phyloP scores from a whole-genome alignment of 2,888 invertebrate genomes.

The Cryptophagus acutangulus region DNA sequence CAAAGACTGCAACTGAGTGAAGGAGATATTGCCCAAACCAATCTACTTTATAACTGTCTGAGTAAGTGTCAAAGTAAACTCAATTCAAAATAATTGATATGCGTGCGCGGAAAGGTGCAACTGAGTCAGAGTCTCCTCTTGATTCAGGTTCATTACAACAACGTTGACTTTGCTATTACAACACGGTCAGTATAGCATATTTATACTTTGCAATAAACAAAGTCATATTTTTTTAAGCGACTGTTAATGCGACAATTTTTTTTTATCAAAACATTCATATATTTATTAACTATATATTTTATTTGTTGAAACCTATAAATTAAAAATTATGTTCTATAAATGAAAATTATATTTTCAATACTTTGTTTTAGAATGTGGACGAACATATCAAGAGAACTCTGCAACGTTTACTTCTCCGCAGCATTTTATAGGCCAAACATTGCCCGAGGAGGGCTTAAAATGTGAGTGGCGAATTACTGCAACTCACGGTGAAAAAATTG shows the following conservation, averaged over 20 bases:
- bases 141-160: too few relatives aligned
- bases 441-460: constrained; percentile 53
- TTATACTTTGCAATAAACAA: too few relatives aligned
- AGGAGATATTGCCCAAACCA: constrained; percentile 96
- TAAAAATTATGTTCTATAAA: too few relatives aligned
- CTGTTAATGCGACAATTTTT: too few relatives aligned
- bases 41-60: constrained; percentile 91
- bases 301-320: too few relatives aligned
- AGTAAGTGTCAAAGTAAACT: constrained; percentile 58
- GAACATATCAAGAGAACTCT: constrained; percentile 82
- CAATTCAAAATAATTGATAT: constrained; percentile 10
- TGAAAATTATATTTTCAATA: constrained; percentile 15
- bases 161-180: too few relatives aligned
- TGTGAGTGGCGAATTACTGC: constrained; percentile 98
- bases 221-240: too few relatives aligned
- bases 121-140: too few relatives aligned
- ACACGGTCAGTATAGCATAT: too few relatives aligned
- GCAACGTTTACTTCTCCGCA: constrained; percentile 76
- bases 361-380: constrained; percentile 71
- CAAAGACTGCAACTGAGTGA: constrained; percentile 87
- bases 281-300: too few relatives aligned
- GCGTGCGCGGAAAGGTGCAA: too few relatives aligned
- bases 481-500: constrained; percentile 93
- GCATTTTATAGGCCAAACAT: constrained; percentile 38
- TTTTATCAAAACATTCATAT: too few relatives aligned